Base-by-base conservation (phyloP, 2,888 invertebrate genomes). In the Trachelus troglodyta region DNA sequence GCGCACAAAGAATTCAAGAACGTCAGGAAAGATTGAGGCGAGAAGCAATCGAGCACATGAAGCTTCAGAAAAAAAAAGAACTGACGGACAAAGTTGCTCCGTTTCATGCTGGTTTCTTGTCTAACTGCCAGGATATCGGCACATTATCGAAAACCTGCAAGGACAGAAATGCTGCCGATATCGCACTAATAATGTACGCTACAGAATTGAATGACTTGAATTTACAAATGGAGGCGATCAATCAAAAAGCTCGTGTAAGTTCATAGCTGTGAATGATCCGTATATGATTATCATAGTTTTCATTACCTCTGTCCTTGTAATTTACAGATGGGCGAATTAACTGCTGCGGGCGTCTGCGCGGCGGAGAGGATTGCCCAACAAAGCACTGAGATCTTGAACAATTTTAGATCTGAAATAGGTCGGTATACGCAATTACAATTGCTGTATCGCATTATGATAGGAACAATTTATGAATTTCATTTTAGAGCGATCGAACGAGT, bases 21-120 rank as follows among this genome's bases (percentile, higher is more conserved):
- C 79, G 85, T 23, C 85, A 86, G 69, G 86, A 88, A 76, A 85
- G 83, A 69, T 56, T 87, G 12, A 85, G 89, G 76, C 82, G 81
- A 11, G 89, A 90, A 76, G 81, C 87, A 9, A 87, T 88, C 37
- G 88, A 89, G 71, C 84, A 84, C 23, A 91, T 92, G 79, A 89
- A 93, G 73, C 90, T 92, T 78, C 83, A 89, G 80, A 91, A 92
- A 37, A 89, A 92, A 77, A 93, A 93, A 81, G 93, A 93, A 82
- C 87, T 94, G 35, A 92, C 91, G 34, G 90, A 90, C 69, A 92
- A 92, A 84, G 89, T 94, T 35, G 79, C 83, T 33, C 81, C 83
- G 15, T 80, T 85, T 33, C 78, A 83, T 34, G 81, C 77, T 33
- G 81, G 78, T 40, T 89, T 90, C 69, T 77, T 81, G 11, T 79